These are phyloP conservation scores for Neotoma lepida DNA, from an alignment of 2,113 vertebrate species.

Conservation along the genomic window DNA sequence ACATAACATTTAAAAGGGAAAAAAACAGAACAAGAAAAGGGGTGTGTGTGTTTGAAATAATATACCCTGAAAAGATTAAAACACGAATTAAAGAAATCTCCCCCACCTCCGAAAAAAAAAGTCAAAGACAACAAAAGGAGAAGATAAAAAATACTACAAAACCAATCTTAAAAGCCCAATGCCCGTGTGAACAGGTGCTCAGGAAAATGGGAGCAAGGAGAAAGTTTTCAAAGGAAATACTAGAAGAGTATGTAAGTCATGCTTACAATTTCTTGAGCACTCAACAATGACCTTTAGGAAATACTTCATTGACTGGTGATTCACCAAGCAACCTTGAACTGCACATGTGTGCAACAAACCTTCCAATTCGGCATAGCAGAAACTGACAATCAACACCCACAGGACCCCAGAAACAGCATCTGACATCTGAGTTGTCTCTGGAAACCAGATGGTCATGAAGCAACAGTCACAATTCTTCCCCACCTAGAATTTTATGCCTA, in stretches of 20 bases:
- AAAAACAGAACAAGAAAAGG: neutral
- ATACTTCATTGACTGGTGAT: neutral
- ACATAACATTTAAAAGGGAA: neutral
- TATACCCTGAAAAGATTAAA: neutral
- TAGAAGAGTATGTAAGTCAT: neutral
- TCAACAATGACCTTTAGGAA: slow-evolving; percentile 12
- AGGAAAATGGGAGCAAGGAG: neutral
- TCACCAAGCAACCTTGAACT: neutral
- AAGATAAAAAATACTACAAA: neutral
- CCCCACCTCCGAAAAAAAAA: slow-evolving; percentile 27
- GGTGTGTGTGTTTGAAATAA: neutral
- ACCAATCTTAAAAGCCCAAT: neutral
- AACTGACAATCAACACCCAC: neutral
- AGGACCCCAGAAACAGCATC: neutral
- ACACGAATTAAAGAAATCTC: neutral
- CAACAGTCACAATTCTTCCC: neutral
- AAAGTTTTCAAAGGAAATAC: neutral
- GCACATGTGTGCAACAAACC: neutral
- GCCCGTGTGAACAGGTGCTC: neutral
- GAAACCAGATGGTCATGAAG: neutral
- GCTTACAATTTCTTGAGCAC: slow-evolving; percentile 9
- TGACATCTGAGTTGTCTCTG: neutral
- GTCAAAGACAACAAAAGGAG: neutral
- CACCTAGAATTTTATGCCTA: neutral
- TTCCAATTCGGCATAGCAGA: neutral